Percentiles rank a stretch among this genome's conserved stretches.
Evolutionary conservation across 2,113 vertebrate genomes (phyloP).

Genomic region (Etia nguti): DNA sequence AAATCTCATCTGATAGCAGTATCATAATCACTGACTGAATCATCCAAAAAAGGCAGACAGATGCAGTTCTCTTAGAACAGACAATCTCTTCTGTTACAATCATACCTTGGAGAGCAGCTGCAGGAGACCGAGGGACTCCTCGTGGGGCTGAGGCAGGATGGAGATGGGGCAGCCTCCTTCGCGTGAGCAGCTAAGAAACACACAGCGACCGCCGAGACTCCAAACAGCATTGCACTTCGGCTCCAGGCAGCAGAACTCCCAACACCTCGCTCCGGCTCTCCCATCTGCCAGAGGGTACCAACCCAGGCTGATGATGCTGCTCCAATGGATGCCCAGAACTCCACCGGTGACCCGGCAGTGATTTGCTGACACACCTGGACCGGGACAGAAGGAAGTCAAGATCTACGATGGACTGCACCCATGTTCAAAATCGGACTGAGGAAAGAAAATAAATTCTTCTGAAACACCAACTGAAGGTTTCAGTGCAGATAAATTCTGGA

Average conservation of each 20-base stretch:
- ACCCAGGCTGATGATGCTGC: constrained; percentile 60
- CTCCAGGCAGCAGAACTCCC: constrained; percentile 72
- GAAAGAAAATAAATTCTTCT: background rate
- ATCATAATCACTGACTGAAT: background rate
- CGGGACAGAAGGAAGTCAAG: background rate
- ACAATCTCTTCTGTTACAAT: background rate
- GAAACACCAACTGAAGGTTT: background rate
- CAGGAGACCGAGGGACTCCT: constrained; percentile 69
- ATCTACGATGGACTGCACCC: background rate
- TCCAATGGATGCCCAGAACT: constrained; percentile 72
- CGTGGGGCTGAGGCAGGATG: constrained; percentile 55
- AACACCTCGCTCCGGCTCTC: constrained; percentile 59
- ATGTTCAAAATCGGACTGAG: background rate
- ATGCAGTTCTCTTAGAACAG: background rate
- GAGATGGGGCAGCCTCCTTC: constrained; percentile 51
- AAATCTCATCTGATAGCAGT: background rate
- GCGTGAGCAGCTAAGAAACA: constrained; percentile 63
- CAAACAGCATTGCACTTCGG: constrained; percentile 70
- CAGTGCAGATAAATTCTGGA: background rate
- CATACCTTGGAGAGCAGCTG: constrained; percentile 64
- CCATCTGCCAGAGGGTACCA: constrained; percentile 69
- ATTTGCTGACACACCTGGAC: constrained; percentile 47
- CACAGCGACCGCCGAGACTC: constrained; percentile 70
- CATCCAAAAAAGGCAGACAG: background rate
- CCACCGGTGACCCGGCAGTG: constrained; percentile 72